Evolutionary conservation across 2,797 vertebrate genomes (phyloP).

Genomic region (Poecilia gillii): DNA sequence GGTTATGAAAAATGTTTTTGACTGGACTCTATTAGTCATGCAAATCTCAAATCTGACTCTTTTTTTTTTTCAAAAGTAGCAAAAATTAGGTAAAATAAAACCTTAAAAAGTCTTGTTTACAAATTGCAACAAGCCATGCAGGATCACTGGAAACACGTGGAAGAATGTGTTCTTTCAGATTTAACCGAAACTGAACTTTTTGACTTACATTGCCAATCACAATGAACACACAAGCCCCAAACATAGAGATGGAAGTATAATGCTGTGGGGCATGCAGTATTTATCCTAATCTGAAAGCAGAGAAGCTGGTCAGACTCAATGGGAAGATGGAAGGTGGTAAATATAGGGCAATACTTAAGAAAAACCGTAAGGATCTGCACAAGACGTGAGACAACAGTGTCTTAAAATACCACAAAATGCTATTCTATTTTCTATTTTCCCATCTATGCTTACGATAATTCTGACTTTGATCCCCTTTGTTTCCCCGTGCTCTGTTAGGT

Average conservation of each 20-base stretch:
- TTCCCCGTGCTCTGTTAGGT: slow-evolving; percentile 76
- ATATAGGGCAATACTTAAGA: not conserved
- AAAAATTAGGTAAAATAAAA: not conserved
- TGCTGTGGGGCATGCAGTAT: not conserved
- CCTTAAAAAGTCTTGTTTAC: not conserved
- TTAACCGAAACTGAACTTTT: not conserved
- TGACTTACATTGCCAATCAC: not conserved
- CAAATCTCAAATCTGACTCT: not conserved
- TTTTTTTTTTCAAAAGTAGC: not conserved
- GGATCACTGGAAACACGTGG: not conserved
- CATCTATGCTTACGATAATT: not conserved
- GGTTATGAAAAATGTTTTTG: not conserved
- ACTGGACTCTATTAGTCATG: not conserved
- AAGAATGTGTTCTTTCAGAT: not conserved
- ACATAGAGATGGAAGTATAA: not conserved
- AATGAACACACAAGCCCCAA: not conserved
- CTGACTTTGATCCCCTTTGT: not conserved
- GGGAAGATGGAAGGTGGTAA: not conserved
- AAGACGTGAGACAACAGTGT: not conserved
- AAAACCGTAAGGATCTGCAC: not conserved
- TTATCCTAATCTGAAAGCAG: not conserved
- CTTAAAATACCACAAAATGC: not conserved
- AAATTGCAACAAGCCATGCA: not conserved
- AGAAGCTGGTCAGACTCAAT: not conserved
- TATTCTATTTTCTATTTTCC: not conserved